Percentiles rank a stretch among this genome's conserved stretches.
phyloP scores from a whole-genome alignment of 2,113 vertebrate species.

The Ciconia boyciana region DNA sequence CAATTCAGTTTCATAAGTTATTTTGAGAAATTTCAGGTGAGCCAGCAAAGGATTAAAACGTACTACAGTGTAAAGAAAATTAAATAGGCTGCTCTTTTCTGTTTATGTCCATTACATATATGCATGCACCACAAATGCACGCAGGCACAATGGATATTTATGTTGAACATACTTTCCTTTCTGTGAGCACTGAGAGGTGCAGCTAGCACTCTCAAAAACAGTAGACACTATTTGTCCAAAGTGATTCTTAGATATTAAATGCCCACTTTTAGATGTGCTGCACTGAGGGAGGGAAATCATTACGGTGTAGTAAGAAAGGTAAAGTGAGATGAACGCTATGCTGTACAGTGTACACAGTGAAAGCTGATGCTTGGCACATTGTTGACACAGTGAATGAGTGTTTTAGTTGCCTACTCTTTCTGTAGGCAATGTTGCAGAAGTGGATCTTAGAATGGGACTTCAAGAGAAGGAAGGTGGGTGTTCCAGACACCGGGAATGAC shows the following conservation, averaged over 20 bases:
- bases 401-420: slow-evolving; percentile 54
- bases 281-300: not conserved
- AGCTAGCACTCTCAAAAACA: not conserved
- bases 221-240: not conserved
- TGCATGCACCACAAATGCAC: not conserved
- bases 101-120: not conserved
- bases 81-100: not conserved
- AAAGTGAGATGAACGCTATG: not conserved
- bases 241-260: not conserved
- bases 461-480: slow-evolving; percentile 27
- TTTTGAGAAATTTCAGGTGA: not conserved
- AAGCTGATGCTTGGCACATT: not conserved
- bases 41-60: not conserved
- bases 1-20: not conserved
- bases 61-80: not conserved
- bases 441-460: slow-evolving; percentile 45
- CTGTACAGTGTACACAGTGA: not conserved
- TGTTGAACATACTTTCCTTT: not conserved
- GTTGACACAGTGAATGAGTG: not conserved
- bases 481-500: not conserved
- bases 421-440: slow-evolving; percentile 49
- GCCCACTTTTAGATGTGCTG: not conserved
- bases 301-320: not conserved
- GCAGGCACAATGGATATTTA: not conserved
- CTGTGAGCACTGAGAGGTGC: not conserved